A percentile compares a stretch with the other conserved stretches of the same genome.
Conservation (phyloP, 2,888 invertebrate genomes). For the Sesia bembeciformis region DNA sequence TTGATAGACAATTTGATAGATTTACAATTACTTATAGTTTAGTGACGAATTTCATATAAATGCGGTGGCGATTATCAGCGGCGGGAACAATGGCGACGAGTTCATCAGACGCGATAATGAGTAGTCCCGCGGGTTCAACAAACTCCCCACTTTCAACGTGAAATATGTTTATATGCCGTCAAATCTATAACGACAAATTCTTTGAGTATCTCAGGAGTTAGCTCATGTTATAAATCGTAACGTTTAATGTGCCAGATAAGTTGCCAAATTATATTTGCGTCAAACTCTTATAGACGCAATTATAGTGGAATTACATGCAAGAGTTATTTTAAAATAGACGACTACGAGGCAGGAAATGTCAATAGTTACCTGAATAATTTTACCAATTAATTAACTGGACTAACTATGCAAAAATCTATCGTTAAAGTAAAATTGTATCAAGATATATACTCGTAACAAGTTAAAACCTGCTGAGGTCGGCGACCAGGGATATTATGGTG, state of each 20-base stretch:
- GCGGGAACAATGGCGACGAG: constrained; percentile 58
- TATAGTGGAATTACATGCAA: not conserved
- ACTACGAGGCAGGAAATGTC: constrained; percentile 16
- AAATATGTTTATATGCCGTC: constrained; percentile 45
- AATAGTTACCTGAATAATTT: no score
- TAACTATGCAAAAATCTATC: no score
- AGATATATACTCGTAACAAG: constrained; percentile 68
- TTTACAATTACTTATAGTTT: no score
- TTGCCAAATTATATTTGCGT: constrained; percentile 25
- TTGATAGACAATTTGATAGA: no score
- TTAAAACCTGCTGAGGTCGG: constrained; percentile 67
- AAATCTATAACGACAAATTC: constrained; percentile 39
- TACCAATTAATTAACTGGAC: no score
- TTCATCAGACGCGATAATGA: constrained; percentile 69
- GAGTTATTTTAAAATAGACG: not conserved
- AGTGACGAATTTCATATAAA: not conserved
- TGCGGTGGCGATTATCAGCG: constrained; percentile 17
- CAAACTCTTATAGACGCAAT: not conserved
- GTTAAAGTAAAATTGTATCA: constrained; percentile 8
- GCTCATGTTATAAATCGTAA: constrained; percentile 23
- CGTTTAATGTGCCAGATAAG: constrained; percentile 29
- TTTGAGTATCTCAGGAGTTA: constrained; percentile 20
- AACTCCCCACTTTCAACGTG: constrained; percentile 54
- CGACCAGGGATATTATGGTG: constrained; percentile 39
- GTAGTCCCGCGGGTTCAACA: constrained; percentile 66